Evolutionary conservation across 2,113 vertebrate genomes (phyloP).

Genomic region (Prunella fulvescens): DNA sequence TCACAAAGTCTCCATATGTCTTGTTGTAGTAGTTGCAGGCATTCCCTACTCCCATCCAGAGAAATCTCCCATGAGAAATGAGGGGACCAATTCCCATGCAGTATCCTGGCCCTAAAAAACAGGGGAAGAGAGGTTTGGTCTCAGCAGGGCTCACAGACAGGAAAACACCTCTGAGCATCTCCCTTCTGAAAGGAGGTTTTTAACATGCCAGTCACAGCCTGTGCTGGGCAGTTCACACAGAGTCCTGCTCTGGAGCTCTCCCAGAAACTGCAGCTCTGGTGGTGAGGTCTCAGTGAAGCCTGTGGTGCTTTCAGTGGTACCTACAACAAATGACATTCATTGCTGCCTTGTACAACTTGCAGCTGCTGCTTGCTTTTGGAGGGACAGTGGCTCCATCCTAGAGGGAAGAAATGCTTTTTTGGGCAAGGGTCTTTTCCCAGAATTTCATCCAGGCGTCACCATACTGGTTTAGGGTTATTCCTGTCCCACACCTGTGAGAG

Average conservation of each 20-base stretch:
- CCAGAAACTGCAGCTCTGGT: fast-evolving
- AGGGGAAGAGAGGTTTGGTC: neutral
- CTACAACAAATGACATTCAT: fast-evolving
- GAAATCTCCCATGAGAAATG: slow-evolving; percentile 84
- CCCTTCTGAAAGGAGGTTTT: neutral
- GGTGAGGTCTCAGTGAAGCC: neutral
- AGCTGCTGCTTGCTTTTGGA: neutral
- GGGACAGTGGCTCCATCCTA: neutral
- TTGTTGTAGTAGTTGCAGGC: slow-evolving; percentile 94
- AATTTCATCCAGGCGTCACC: neutral
- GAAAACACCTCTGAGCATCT: neutral
- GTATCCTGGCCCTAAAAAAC: slow-evolving; percentile 82
- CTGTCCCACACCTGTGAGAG: neutral
- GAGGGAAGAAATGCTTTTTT: neutral
- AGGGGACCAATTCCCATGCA: slow-evolving; percentile 88
- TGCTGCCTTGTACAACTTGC: neutral
- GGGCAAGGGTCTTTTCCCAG: neutral
- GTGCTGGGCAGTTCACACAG: neutral
- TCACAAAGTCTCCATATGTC: slow-evolving; percentile 87
- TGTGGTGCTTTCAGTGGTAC: too few species aligned
- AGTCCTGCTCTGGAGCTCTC: neutral
- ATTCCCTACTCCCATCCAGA: slow-evolving; percentile 90
- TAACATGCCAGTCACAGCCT: neutral
- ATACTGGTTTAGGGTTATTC: neutral
- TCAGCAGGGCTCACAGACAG: neutral